phyloP scores from a whole-genome alignment of 2,113 vertebrate species.

The Hepsetus odoe region DNA sequence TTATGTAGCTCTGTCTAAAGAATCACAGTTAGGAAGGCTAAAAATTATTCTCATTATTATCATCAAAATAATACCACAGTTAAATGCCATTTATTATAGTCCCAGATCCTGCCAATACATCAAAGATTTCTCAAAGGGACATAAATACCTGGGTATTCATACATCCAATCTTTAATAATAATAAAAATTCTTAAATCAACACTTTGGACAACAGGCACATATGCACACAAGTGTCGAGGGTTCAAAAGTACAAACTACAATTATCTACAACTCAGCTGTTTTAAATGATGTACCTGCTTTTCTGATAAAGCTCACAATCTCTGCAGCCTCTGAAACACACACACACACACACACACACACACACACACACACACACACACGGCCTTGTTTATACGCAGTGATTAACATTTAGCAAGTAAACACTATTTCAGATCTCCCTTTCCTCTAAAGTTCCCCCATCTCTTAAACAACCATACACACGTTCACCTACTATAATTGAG shows the following conservation, averaged over 20 bases:
- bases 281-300: constrained; percentile 64
- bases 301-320: constrained; percentile 23
- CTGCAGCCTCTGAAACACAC: not conserved
- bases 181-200: constrained; percentile 60
- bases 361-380: not conserved
- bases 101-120: too few relatives aligned
- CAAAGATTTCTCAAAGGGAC: too few relatives aligned
- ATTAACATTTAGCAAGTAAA: constrained; percentile 29
- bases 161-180: too few relatives aligned
- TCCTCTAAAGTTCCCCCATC: not conserved
- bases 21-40: too few relatives aligned
- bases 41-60: too few relatives aligned
- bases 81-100: too few relatives aligned
- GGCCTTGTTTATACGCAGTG: constrained; percentile 20
- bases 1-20: too few relatives aligned
- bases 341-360: constrained; percentile 12
- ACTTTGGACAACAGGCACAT: constrained; percentile 55
- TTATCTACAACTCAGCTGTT: constrained; percentile 69
- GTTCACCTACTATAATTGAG: constrained; percentile 18
- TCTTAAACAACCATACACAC: not conserved
- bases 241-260: constrained; percentile 62
- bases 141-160: too few relatives aligned
- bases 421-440: constrained; percentile 4
- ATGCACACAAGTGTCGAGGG: constrained; percentile 19
- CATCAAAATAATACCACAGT: too few relatives aligned